These are phyloP conservation scores for Baryphthengus martii DNA, from an alignment of 2,113 vertebrate species.

Conservation along the genomic window DNA sequence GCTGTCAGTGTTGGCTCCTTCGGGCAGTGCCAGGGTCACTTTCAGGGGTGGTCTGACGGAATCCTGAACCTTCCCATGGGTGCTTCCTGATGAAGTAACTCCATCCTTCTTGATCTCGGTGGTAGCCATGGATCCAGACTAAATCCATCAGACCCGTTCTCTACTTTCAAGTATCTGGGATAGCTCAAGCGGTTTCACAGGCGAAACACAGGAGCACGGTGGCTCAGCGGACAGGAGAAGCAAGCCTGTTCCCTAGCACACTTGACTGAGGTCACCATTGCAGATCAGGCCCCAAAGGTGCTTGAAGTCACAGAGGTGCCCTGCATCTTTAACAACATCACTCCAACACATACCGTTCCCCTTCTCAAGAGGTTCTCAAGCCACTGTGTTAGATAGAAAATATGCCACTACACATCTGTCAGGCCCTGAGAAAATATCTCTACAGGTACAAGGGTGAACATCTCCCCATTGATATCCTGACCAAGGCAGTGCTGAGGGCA, in stretches of 20 bases:
- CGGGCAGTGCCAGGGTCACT: neutral
- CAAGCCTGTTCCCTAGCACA: neutral
- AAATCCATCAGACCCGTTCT: neutral
- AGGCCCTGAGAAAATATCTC: neutral
- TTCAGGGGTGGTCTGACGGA: neutral
- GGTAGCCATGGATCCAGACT: neutral
- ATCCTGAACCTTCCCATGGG: neutral
- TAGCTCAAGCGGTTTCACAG: neutral
- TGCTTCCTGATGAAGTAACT: neutral
- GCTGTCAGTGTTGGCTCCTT: neutral
- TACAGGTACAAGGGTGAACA: neutral
- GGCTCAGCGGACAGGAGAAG: neutral
- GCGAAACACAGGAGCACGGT: accelerated
- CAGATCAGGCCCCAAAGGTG: neutral
- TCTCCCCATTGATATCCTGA: neutral
- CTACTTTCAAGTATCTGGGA: neutral
- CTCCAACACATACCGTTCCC: slow-evolving; percentile 12
- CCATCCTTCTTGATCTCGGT: neutral
- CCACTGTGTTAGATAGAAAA: neutral
- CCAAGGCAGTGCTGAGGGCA: neutral
- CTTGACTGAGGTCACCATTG: neutral
- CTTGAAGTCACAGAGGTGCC: neutral
- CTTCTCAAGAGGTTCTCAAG: slow-evolving; percentile 1
- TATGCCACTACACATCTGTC: neutral
- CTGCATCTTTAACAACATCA: neutral